Evolutionary conservation across 2,797 vertebrate genomes (phyloP).

Genomic region (Peromyscus eremicus): DNA sequence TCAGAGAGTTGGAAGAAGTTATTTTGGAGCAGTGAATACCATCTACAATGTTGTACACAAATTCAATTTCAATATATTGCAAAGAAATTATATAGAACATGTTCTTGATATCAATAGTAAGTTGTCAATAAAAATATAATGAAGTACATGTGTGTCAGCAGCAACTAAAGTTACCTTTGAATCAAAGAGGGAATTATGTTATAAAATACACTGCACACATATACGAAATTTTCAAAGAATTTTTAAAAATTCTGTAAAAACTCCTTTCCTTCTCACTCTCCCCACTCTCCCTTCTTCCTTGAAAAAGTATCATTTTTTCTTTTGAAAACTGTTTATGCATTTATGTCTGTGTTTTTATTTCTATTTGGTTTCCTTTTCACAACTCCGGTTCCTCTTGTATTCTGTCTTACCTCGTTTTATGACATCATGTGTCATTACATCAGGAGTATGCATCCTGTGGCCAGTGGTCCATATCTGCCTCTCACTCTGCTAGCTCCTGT

Average conservation of each 20-base stretch:
- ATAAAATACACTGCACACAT: neutral
- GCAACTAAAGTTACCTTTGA: conserved; percentile 3
- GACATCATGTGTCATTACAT: neutral
- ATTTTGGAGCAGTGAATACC: neutral
- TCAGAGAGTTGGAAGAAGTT: neutral
- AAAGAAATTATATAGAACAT: conserved; percentile 8
- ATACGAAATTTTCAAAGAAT: neutral
- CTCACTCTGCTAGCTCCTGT: neutral
- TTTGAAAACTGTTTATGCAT: conserved; percentile 8
- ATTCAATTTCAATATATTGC: neutral
- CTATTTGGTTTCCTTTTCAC: neutral
- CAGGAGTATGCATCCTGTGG: neutral
- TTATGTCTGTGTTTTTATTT: neutral
- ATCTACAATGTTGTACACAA: neutral
- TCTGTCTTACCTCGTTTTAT: neutral
- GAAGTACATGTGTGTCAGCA: neutral
- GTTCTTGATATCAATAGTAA: neutral
- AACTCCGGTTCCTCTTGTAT: neutral
- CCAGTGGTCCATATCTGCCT: neutral
- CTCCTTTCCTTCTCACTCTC: neutral
- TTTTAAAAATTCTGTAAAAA: neutral
- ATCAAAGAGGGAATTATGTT: neutral
- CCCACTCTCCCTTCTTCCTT: neutral
- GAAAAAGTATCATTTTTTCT: neutral
- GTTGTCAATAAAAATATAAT: conserved; percentile 4